Evolutionary conservation across 1,140 invertebrate genomes (phyloP).

Genomic region (Leucophenga varia): DNA sequence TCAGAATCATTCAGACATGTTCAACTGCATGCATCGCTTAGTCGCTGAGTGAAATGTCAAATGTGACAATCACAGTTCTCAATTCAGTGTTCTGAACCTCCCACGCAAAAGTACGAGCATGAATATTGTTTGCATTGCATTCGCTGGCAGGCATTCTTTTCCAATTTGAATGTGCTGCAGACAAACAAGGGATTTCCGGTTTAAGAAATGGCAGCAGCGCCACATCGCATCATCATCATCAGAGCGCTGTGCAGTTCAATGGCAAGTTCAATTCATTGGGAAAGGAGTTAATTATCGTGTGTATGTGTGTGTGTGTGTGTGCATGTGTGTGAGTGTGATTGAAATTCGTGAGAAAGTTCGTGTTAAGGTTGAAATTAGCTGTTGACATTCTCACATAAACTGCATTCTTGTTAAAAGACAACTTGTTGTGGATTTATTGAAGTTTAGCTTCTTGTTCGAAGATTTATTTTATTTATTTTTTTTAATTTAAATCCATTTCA

Average conservation of each 20-base stretch:
- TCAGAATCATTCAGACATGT: conserved; percentile 41
- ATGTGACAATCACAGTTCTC: conserved; percentile 18
- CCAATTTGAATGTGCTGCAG: conserved; percentile 31
- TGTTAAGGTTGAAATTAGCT: background rate
- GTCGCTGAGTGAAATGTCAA: conserved; percentile 45
- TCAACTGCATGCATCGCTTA: conserved; percentile 40
- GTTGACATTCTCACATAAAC: too few relatives aligned
- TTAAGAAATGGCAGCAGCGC: conserved; percentile 30
- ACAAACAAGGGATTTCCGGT: conserved; percentile 45
- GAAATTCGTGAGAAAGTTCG: conserved; percentile 45
- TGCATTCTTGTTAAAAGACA: too few relatives aligned
- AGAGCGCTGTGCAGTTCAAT: conserved; percentile 8
- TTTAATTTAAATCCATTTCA: conserved; percentile 2
- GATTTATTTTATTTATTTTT: background rate
- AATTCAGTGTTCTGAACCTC: conserved; percentile 21
- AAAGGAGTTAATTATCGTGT: conserved; percentile 31
- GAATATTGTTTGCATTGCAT: conserved; percentile 20
- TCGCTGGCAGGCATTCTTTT: too few relatives aligned
- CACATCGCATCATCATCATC: conserved; percentile 6
- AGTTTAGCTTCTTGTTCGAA: background rate
- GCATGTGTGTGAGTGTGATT: too few relatives aligned
- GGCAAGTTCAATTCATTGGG: conserved; percentile 9
- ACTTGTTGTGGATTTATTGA: background rate
- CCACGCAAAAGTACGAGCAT: conserved; percentile 7
- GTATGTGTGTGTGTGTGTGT: too few relatives aligned